phyloP scores from a whole-genome alignment of 2,888 invertebrate species.

The Dyspetes luteomarginatus region DNA sequence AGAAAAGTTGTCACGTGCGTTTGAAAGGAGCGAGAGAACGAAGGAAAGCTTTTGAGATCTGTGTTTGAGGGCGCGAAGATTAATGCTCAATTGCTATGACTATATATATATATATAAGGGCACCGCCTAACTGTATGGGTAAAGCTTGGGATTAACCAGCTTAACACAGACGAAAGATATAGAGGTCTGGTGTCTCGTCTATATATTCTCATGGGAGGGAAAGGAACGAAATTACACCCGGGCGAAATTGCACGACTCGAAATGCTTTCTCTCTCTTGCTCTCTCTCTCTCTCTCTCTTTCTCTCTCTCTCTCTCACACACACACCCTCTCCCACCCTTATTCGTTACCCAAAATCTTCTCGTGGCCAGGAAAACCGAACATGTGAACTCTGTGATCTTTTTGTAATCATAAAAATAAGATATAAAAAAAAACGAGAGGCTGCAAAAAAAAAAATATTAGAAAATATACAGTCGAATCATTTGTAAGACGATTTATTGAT shows the following conservation, averaged over 20 bases:
- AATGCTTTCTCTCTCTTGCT: constrained; percentile 21
- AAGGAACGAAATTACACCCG: constrained; percentile 44
- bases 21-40: not conserved
- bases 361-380: no score
- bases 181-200: constrained; percentile 17
- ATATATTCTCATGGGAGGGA: constrained; percentile 43
- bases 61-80: constrained; percentile 35
- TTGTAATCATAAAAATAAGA: no score
- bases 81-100: constrained; percentile 27
- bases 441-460: no score
- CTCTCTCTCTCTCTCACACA: not conserved
- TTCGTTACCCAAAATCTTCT: no score
- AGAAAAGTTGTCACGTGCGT: no score
- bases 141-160: constrained; percentile 51
- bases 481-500: no score
- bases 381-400: no score
- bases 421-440: no score
- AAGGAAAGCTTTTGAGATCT: not conserved
- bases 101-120: not conserved
- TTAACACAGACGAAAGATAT: constrained; percentile 40
- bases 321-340: constrained; percentile 2
- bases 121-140: constrained; percentile 2
- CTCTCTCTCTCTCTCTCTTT: not conserved
- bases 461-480: no score
- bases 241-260: constrained; percentile 51